Evolutionary conservation across 2,888 invertebrate species (phyloP).

Genomic region (Tipula confusa): DNA sequence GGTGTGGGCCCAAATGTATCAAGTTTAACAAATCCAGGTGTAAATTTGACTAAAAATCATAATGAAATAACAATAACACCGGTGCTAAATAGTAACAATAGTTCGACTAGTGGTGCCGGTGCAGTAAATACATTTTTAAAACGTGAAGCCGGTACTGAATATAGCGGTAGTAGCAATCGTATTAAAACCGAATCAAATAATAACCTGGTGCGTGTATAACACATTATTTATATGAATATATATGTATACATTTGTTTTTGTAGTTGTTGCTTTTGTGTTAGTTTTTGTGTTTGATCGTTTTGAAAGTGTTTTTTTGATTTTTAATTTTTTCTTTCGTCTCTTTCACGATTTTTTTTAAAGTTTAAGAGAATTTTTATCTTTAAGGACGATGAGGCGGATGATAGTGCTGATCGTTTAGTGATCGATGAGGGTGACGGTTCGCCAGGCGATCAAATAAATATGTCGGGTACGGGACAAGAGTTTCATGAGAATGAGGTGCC

Average conservation of each 20-base stretch:
- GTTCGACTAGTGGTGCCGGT: conserved; percentile 37
- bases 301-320: background rate
- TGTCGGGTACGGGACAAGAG: conserved; percentile 40
- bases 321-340: conserved; percentile 14
- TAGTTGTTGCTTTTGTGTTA: background rate
- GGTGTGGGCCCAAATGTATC: conserved; percentile 30
- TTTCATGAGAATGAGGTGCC: conserved; percentile 55
- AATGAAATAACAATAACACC: conserved; percentile 62
- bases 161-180: background rate
- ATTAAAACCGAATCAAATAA: background rate
- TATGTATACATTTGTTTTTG: no score
- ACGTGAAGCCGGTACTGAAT: conserved; percentile 30
- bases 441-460: conserved; percentile 43
- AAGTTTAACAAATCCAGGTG: conserved; percentile 35
- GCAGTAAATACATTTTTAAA: conserved; percentile 33
- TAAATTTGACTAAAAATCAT: conserved; percentile 51
- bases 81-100: conserved; percentile 44
- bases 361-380: conserved; percentile 31
- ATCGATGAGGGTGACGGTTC: conserved; percentile 57
- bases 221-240: background rate
- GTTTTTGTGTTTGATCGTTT: background rate
- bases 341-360: conserved; percentile 26
- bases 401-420: conserved; percentile 58
- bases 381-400: conserved; percentile 58
- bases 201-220: conserved; percentile 10